Evolutionary conservation across 2,888 invertebrate genomes (phyloP), one percentile per base, ranked within the genome.

Genomic region (Eudasyphora cyanicolor): DNA sequence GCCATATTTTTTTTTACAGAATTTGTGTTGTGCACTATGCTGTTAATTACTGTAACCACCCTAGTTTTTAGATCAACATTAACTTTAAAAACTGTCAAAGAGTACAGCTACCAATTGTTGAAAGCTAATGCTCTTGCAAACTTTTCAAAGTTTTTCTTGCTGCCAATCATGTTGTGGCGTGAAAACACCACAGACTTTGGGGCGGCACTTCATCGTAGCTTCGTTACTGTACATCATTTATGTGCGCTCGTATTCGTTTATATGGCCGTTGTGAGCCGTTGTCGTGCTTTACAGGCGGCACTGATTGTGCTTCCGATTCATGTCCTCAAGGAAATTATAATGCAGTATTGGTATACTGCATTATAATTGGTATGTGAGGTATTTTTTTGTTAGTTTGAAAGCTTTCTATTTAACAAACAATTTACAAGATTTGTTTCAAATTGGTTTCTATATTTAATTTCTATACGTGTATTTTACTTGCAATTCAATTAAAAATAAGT

Each of bases 141-240:
- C 89, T 93, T 93, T 88, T 94, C 94, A 73, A 92, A 93, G 17
- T 93, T 95, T 86, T 92, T 95, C 76, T 90, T 95, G 2, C 88
- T 95, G 19, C 95, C 95, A 0, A 93, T 93, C 87, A 90, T 95
- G 80, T 95, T 95, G 82, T 95, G 95, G 95, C 90, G 90, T 21
- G 91, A 89, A 69, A 92, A 92, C 54, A 91, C 91, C 12, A 92
- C 91, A 2, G 91, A 90, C 21, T 87, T 91, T 24, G 92, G 91
- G 4, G 87, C 89, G 6, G 90, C 90, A 7, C 87, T 93, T 12
- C 95, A 95, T 88, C 93, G 94, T 83, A 86, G 92, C 8, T 93
- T 96, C 0, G 95, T 96, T 2, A 93, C 94, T 79, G 92, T 93
- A 0, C 96, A 96, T 88, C 94, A 94, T 75, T 92, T 94, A 21